These are phyloP conservation scores for Struthio camelus DNA, from an alignment of 2,113 vertebrate species.

Conservation along the genomic window DNA sequence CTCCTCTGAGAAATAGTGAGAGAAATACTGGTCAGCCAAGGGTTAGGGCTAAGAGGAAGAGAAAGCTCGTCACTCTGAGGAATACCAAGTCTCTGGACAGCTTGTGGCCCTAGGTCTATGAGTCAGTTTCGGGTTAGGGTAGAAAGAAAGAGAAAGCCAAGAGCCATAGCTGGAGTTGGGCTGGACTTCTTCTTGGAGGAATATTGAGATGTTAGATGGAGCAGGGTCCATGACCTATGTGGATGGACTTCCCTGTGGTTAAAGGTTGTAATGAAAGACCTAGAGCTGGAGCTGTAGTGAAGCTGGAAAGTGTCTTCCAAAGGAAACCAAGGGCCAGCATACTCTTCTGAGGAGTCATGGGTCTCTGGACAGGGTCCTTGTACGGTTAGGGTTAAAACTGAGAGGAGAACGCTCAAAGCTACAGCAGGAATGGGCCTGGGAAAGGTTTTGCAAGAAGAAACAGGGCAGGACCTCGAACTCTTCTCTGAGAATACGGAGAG, in stretches of 20 bases:
- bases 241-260: background rate
- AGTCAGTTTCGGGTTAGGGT: background rate
- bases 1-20: background rate
- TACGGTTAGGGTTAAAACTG: background rate
- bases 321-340: background rate
- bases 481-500: background rate
- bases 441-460: background rate
- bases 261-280: background rate
- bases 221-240: background rate
- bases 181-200: background rate
- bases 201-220: background rate
- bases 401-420: background rate
- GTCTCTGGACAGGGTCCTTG: background rate
- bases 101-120: background rate
- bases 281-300: background rate
- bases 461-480: background rate
- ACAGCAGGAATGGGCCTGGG: background rate
- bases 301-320: background rate
- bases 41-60: background rate
- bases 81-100: background rate
- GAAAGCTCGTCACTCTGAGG: background rate
- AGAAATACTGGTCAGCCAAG: background rate
- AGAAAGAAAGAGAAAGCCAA: background rate
- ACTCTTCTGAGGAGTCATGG: background rate
- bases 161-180: background rate